Base-by-base conservation (phyloP, 1,140 invertebrate genomes). In the Macrobrachium rosenbergii region DNA sequence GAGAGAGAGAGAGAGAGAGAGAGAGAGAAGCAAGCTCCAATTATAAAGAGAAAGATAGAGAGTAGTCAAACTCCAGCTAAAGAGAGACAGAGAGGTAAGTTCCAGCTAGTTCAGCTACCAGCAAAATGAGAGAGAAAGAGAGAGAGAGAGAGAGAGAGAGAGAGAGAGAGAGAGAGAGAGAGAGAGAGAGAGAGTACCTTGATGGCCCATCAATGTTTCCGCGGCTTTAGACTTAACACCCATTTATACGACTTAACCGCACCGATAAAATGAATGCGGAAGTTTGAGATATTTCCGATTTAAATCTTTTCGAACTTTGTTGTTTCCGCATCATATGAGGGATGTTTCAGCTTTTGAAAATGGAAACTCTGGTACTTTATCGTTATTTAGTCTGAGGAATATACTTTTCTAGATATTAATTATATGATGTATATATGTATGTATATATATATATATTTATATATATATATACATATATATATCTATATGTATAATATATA, bases 381-480 rank as follows among this genome's bases (percentile, higher is more conserved):
- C n/a, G n/a, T n/a, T n/a, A n/a, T n/a, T n/a, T 37, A 37, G 28
- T 37, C 28, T 37, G 28, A 12, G 10, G 12, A 17, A 69, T 69
- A 69, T 69, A n/a, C 1, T 10, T 69, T 21, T 69, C 2, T 12
- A 69, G n/a, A 69, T 5, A 7, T 19, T 8, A 21, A 7, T 67
- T 21, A 21, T 6, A 21, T 21, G 2, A 69, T 69, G 12, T 69
- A n/a, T n/a, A 69, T 69, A 69, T n/a, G 5, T 69, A 69, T 69
- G 12, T 69, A 69, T 69, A 69, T 69, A 69, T 69, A 69, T 69
- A 69, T 69, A 69, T 69, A 17, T n/a, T 2, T 69, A n/a, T 17
- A 17, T 69, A 14, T 69, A 69, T 69, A 69, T 69, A n/a, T 69
- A 69, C 12, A 69, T 69, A 69, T 69, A 17, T 17, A 69, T 69